Evolutionary conservation across 2,113 vertebrate species (phyloP).

Genomic region (Ranitomeya imitator): DNA sequence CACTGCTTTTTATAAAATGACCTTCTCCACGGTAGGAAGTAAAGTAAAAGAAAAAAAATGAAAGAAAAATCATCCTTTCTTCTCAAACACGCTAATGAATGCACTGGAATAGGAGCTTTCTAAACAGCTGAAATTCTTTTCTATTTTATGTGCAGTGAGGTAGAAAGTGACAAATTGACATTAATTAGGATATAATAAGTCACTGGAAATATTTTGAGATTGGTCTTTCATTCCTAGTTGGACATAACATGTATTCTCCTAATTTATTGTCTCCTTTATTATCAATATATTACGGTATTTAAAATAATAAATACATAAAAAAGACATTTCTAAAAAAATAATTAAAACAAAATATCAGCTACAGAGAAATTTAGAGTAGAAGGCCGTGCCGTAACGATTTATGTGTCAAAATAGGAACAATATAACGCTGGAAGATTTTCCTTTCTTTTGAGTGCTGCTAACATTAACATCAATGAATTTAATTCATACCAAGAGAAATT

Average conservation of each 20-base stretch:
- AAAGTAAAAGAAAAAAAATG: not conserved
- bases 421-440: too few relatives aligned
- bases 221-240: not conserved
- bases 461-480: too few relatives aligned
- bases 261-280: not conserved
- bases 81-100: slow-evolving; percentile 30
- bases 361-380: too few relatives aligned
- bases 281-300: not conserved
- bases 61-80: not conserved
- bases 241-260: not conserved
- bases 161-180: slow-evolving; percentile 10
- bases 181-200: not conserved
- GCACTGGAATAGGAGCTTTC: slow-evolving; percentile 30
- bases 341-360: too few relatives aligned
- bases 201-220: not conserved
- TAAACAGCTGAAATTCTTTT: not conserved
- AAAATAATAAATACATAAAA: not conserved
- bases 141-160: not conserved
- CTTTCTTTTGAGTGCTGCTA: too few relatives aligned
- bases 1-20: not conserved
- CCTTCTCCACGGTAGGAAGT: slow-evolving; percentile 20
- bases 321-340: not conserved
- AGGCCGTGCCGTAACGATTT: too few relatives aligned
- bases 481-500: too few relatives aligned
- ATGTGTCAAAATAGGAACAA: too few relatives aligned